Conservation (phyloP, 2,113 vertebrate species). For the Climacteris rufus region DNA sequence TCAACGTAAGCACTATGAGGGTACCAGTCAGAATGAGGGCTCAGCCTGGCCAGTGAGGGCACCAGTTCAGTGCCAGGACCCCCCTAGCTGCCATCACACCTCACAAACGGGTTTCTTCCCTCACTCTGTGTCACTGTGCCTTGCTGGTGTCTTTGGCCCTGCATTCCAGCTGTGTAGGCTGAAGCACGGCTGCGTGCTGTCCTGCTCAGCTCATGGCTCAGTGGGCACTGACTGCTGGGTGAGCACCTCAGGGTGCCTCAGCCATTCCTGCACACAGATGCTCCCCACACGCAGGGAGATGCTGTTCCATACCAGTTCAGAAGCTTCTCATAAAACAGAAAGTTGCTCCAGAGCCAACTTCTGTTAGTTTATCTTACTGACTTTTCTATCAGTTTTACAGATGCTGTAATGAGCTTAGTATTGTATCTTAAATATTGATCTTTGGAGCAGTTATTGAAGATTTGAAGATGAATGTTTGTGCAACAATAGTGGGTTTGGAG, state of each 20-base stretch:
- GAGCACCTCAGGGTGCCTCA: background rate
- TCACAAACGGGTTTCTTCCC: background rate
- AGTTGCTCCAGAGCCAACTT: background rate
- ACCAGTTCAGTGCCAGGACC: background rate
- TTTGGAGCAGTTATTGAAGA: background rate
- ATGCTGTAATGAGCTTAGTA: background rate
- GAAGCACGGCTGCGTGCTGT: background rate
- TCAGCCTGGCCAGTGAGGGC: background rate
- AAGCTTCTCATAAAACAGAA: background rate
- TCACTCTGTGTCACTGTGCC: accelerated
- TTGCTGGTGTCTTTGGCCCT: background rate
- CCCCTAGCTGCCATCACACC: background rate
- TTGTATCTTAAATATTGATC: background rate
- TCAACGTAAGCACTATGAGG: background rate
- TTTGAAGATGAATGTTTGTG: background rate
- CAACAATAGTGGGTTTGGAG: background rate
- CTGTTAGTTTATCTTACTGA: background rate
- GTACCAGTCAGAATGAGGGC: background rate
- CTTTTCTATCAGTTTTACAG: background rate
- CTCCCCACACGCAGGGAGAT: background rate
- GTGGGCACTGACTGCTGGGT: background rate
- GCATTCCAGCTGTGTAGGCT: background rate
- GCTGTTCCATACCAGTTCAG: background rate
- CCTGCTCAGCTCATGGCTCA: background rate
- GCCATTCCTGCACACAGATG: background rate